Evolutionary conservation across 2,113 vertebrate genomes (phyloP), one percentile per base, ranked within the genome.

Genomic region (Eulacestoma nigropectus): DNA sequence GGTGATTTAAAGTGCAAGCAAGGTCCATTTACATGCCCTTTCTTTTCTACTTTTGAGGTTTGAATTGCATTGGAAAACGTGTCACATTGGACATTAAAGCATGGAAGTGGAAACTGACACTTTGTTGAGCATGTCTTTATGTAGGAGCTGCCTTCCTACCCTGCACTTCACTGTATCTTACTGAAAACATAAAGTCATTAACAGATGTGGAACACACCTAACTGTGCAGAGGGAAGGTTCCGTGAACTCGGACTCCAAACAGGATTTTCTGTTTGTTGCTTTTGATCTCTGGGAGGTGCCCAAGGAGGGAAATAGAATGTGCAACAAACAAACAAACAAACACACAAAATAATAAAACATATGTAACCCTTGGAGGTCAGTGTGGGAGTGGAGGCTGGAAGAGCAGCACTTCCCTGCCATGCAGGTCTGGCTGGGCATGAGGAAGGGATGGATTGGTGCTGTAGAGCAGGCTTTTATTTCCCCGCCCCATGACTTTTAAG

Each of bases 11-110:
- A 76, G 92, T 70, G 73, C 32, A 92, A 67, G 74, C 1, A 1
- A 72, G 18, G 55, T 64, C 50, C 77, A 60, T 93, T 97, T 94
- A 72, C n/a, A 21, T 88, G 67, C 35, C 42, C 37, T 84, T 86
- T 79, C 52, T 90, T 94, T 95, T 55, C 23, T 59, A 64, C 56
- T 83, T 93, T 41, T 57, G 77, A 84, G 65, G 59, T 67, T 53
- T 85, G 89, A 95, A 89, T 92, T 70, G 50, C 63, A 13, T 52
- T 39, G 47, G 87, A 59, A 86, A 80, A 84, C 10, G 5, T 83
- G 67, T 89, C 67, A 74, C 30, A 23, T 13, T 70, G 70, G 55
- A 44, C 5, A 5, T 74, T 70, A 73, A 32, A 89, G 44, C 33
- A 26, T 70, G 42, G 86, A 80, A 73, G 75, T 56, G 60, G 39